These are phyloP conservation scores for Neosalanx taihuensis DNA, from an alignment of 2,797 vertebrate genomes.

Conservation along the genomic window DNA sequence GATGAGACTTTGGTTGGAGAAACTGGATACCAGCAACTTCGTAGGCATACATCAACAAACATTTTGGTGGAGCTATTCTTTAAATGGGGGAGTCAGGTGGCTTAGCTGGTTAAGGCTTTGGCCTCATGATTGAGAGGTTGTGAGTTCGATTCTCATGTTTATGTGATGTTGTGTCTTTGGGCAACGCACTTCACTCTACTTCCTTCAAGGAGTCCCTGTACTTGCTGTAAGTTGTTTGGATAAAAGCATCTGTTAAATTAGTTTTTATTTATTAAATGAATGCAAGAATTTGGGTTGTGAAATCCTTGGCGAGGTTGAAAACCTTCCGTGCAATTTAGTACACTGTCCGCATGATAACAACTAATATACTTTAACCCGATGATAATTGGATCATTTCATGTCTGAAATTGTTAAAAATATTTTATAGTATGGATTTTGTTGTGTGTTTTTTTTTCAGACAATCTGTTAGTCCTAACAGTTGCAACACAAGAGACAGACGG, in stretches of 20 bases:
- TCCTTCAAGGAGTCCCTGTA: too few relatives aligned
- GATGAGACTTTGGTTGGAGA: slow-evolving; percentile 45
- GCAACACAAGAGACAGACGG: slow-evolving; percentile 93
- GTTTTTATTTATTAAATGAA: slow-evolving; percentile 20
- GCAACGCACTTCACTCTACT: too few relatives aligned
- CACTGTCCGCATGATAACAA: slow-evolving; percentile 11
- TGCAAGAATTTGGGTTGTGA: slow-evolving; percentile 34
- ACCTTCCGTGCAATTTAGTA: slow-evolving; percentile 33
- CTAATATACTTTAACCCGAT: not conserved
- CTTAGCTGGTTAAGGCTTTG: too few relatives aligned
- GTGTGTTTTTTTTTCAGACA: slow-evolving; percentile 71
- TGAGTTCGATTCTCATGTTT: too few relatives aligned
- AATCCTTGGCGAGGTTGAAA: not conserved
- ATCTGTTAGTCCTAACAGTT: slow-evolving; percentile 89
- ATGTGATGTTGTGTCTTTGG: too few relatives aligned
- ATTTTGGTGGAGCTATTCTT: slow-evolving; percentile 41
- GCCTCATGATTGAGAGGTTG: too few relatives aligned
- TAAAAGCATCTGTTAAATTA: too few relatives aligned
- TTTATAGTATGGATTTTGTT: not conserved
- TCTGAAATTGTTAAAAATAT: slow-evolving; percentile 7
- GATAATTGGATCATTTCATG: slow-evolving; percentile 21
- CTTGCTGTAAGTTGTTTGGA: too few relatives aligned
- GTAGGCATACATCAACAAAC: slow-evolving; percentile 42
- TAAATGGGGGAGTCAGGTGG: not conserved
- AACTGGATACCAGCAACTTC: slow-evolving; percentile 45